Evolutionary conservation across 64 coral and sea anemone genomes (phyloP).

Genomic region (Pocillopora verrucosa): DNA sequence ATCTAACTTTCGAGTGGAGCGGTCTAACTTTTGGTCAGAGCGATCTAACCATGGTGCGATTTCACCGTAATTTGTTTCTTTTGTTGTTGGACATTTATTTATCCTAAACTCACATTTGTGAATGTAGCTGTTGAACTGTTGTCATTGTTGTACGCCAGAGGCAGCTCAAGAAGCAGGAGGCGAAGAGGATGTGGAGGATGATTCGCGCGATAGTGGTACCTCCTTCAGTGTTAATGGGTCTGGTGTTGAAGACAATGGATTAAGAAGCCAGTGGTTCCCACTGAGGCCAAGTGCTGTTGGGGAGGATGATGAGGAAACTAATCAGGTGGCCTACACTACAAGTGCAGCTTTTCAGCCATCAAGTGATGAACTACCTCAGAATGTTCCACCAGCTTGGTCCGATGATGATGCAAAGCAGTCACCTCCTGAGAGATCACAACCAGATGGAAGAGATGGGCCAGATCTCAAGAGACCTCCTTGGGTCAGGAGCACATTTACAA

Average conservation of each 20-base stretch:
- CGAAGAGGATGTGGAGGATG: not conserved
- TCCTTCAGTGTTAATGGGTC: constrained; percentile 13
- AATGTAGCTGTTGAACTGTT: not conserved
- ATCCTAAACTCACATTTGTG: too few species aligned
- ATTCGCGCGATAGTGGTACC: constrained; percentile 8
- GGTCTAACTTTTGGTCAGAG: too few species aligned
- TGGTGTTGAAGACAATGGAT: not conserved
- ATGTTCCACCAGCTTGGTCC: constrained; percentile 22
- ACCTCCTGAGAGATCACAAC: constrained; percentile 62
- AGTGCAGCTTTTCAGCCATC: not conserved
- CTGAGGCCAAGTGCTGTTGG: constrained; percentile 23
- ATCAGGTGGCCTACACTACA: not conserved
- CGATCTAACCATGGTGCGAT: too few species aligned
- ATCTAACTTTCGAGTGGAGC: too few species aligned
- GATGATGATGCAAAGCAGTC: constrained; percentile 30
- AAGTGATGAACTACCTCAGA: not conserved
- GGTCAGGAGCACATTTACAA: not conserved
- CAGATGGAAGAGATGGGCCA: constrained; percentile 64
- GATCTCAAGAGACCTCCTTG: constrained; percentile 19
- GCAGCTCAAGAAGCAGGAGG: not conserved
- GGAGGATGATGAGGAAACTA: not conserved
- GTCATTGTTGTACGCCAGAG: too few species aligned
- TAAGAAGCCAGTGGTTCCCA: constrained; percentile 28
- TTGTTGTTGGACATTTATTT: too few species aligned
- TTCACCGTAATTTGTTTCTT: too few species aligned